Percentiles rank a stretch among this genome's conserved stretches.
Evolutionary conservation across 2,888 invertebrate species (phyloP).

Genomic region (Xylota segnis): DNA sequence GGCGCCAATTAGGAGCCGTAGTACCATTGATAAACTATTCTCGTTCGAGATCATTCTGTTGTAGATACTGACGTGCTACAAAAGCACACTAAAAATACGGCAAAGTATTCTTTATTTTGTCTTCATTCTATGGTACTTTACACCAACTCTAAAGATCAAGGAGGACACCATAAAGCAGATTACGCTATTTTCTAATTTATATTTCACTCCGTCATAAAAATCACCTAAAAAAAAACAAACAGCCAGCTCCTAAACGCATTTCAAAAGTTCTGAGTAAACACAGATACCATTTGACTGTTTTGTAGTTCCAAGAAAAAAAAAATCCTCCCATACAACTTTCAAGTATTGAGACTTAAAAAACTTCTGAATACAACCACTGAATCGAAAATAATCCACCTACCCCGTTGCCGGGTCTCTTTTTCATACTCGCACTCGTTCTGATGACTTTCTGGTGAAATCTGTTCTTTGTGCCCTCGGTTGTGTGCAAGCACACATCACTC

Average conservation of each 20-base stretch:
- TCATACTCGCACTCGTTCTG: conserved; percentile 13
- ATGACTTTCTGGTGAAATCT: conserved; percentile 30
- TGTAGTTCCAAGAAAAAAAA: not conserved
- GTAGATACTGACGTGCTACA: no score
- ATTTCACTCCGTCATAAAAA: not conserved
- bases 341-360: conserved; percentile 34
- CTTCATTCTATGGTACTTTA: not conserved
- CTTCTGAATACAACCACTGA: conserved; percentile 41
- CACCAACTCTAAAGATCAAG: not conserved
- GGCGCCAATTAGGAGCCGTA: no score
- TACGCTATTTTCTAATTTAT: conserved; percentile 6
- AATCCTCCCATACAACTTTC: not conserved
- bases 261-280: conserved; percentile 1
- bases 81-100: no score
- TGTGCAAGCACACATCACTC: conserved; percentile 38
- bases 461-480: not conserved
- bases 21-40: no score
- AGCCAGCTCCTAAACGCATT: not conserved
- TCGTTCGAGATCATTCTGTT: no score
- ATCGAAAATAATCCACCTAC: conserved; percentile 56
- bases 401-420: not conserved
- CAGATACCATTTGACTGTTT: conserved; percentile 14
- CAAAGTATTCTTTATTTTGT: no score
- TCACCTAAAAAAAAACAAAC: not conserved
- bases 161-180: not conserved